phyloP scores from a whole-genome alignment of 2,113 vertebrate genomes.

The Procapra przewalskii region DNA sequence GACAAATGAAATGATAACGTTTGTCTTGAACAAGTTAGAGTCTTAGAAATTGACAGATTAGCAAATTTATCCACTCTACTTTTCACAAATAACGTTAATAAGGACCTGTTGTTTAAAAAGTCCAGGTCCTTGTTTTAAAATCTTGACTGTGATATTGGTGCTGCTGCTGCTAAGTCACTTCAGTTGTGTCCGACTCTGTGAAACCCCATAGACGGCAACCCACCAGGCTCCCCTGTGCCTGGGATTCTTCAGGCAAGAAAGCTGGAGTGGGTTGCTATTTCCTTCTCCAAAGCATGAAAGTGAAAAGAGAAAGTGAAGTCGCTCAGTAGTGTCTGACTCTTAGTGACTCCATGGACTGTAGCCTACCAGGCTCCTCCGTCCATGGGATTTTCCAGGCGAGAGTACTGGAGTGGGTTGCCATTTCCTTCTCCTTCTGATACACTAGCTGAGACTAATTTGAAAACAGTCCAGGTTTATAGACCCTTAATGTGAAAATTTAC shows the following conservation, averaged over 20 bases:
- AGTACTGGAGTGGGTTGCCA: neutral
- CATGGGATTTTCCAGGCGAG: neutral
- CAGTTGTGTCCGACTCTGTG: neutral
- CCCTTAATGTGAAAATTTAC: slow-evolving; percentile 8
- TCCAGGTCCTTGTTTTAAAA: neutral
- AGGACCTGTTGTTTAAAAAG: neutral
- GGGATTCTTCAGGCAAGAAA: neutral
- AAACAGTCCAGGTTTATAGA: neutral
- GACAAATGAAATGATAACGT: neutral
- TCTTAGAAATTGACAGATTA: neutral
- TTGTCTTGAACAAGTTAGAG: neutral
- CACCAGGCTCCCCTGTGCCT: neutral
- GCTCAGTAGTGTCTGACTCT: neutral
- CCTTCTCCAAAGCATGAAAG: neutral
- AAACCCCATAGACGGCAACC: neutral
- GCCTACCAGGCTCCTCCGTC: neutral
- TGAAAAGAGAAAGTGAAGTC: neutral
- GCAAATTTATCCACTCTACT: neutral
- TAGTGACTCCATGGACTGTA: neutral
- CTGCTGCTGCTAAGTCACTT: neutral
- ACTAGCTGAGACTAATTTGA: neutral
- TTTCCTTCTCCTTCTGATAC: neutral
- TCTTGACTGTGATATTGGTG: neutral
- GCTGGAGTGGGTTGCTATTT: neutral
- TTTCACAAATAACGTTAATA: neutral